These are phyloP conservation scores for Orgyia antiqua DNA, from an alignment of 2,888 invertebrate genomes.

Conservation along the genomic window DNA sequence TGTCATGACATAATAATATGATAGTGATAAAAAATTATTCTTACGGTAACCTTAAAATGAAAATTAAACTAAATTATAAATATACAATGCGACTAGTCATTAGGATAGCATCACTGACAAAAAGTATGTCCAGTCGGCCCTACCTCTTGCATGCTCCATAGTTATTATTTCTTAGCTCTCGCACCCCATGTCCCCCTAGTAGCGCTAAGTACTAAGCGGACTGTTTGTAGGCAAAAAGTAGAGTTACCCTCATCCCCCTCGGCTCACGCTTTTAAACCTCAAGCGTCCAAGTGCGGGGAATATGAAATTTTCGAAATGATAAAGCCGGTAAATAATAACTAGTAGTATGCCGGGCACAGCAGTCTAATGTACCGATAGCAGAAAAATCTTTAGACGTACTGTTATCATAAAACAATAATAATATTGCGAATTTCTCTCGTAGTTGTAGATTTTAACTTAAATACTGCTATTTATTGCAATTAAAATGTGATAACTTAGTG, in stretches of 20 bases:
- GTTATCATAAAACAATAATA: no score
- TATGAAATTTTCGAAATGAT: conserved; percentile 79
- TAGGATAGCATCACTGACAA: conserved; percentile 41
- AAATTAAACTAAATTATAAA: conserved; percentile 18
- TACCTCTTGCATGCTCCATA: conserved; percentile 54
- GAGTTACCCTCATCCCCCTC: conserved; percentile 32
- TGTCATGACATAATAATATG: no score
- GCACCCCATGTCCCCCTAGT: conserved; percentile 54
- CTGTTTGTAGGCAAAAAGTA: conserved; percentile 70
- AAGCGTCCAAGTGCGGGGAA: conserved; percentile 77
- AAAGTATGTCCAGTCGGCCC: conserved; percentile 45
- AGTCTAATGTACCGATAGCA: conserved; percentile 55
- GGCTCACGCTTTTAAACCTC: conserved; percentile 75
- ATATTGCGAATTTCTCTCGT: no score
- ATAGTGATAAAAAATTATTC: not conserved
- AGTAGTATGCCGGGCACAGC: conserved; percentile 68
- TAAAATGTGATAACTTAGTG: no score
- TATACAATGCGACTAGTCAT: conserved; percentile 23
- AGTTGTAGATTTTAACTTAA: no score
- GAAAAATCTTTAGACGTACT: no score
- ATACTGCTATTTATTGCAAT: no score
- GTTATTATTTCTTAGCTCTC: conserved; percentile 72
- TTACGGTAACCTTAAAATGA: no score
- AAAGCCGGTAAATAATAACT: conserved; percentile 79
- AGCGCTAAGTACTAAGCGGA: conserved; percentile 57